Base-by-base conservation (phyloP, 2,113 vertebrate genomes). In the Opisthocomus hoazin region DNA sequence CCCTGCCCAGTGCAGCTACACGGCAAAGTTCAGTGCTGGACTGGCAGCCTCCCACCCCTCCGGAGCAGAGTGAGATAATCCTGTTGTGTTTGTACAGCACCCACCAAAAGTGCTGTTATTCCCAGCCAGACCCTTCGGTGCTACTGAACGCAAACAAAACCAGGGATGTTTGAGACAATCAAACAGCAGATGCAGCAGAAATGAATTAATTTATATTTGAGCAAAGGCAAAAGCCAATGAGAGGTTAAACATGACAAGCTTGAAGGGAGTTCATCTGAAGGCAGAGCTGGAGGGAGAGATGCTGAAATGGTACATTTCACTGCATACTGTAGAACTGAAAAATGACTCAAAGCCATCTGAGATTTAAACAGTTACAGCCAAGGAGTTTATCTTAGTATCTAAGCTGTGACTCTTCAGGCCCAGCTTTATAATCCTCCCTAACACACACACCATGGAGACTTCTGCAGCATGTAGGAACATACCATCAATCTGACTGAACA, bases 121-220 rank as follows among this genome's bases (percentile, higher is more conserved):
- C 63, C 70, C 77, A 87, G 4, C 50, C 66, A 71, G 60, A 63
- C 51, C 88, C 86, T 37, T 27, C 3, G 0, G 51, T 57, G 76
- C 68, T 71, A 32, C 78, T 10, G 64, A 77, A 70, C 1, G 2
- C 54, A 90, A 86, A 86, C 48, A 61, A 46, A 77, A 37, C 43
- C 12, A 41, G 48, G 63, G 57, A 89, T 39, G 60, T 21, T 77
- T 18, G 13, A 95, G 46, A 92, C 84, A 96, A 92, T 94, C 95
- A 95, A 84, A 91, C 56, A 85, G 77, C 81, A 73, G 74, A 96
- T 66, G 84, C 81, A 85, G 84, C 89, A 93, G 87, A 93, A 91
- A 95, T 60, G 11, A 95, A 95, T 94, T 92, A 32, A 87, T 94
- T 97, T 96, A 87, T 95, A 96, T 96, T 94, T 96, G 89, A 94